Evolutionary conservation across 2,888 invertebrate genomes (phyloP).

Genomic region (Ophion ellenae): DNA sequence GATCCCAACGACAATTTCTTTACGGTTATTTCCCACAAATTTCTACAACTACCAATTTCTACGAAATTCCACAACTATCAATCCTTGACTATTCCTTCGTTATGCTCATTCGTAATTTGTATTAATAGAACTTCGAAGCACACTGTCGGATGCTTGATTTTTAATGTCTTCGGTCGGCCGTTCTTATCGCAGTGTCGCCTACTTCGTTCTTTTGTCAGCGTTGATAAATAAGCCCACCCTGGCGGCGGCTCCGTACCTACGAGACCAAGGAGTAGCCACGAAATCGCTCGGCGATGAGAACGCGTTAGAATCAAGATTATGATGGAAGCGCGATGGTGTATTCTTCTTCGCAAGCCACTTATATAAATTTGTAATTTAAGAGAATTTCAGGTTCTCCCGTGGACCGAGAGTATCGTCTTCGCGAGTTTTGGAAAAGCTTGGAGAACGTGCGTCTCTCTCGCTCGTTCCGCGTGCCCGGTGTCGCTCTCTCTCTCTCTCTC

Average conservation of each 20-base stretch:
- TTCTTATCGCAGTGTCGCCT: background rate
- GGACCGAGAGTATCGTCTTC: conserved; percentile 58
- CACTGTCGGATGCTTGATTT: background rate
- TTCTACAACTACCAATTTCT: too few relatives aligned
- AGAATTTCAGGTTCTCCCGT: conserved; percentile 75
- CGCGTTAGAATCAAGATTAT: conserved; percentile 83
- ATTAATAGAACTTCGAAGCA: background rate
- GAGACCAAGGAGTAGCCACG: conserved; percentile 67
- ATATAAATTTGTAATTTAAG: conserved; percentile 84
- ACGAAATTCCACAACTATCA: too few relatives aligned
- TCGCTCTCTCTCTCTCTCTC: conserved; percentile 16
- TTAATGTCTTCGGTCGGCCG: background rate
- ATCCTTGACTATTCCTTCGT: too few relatives aligned
- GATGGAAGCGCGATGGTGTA: conserved; percentile 73
- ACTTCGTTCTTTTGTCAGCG: background rate
- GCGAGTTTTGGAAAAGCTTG: conserved; percentile 59
- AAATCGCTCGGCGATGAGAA: conserved; percentile 75
- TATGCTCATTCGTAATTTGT: too few relatives aligned
- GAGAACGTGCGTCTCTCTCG: conserved; percentile 33
- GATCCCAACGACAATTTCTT: too few relatives aligned
- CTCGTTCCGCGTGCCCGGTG: conserved; percentile 5
- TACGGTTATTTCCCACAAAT: too few relatives aligned
- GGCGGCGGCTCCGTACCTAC: conserved; percentile 62
- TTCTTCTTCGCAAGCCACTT: conserved; percentile 61
- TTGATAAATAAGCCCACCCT: conserved; percentile 82